These are phyloP conservation scores for Montipora capricornis DNA, from an alignment of 64 coral and sea anemone genomes.

Conservation along the genomic window DNA sequence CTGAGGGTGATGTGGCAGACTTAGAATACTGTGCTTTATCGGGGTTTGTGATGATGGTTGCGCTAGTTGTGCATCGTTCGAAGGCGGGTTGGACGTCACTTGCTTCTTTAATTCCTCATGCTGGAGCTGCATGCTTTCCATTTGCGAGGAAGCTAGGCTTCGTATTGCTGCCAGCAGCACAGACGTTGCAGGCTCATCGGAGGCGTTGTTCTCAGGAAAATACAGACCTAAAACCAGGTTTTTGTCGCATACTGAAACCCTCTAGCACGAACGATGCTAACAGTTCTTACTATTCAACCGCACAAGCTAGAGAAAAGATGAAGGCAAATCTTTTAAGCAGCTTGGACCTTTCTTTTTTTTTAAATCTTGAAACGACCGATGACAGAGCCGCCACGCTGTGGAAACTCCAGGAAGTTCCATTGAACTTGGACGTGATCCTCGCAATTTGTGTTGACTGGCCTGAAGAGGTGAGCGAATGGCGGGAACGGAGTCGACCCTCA, in stretches of 20 bases:
- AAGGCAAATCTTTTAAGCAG: neutral
- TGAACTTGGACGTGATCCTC: neutral
- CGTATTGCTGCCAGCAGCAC: too few species aligned
- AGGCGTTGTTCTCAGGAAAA: neutral
- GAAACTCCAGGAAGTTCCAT: neutral
- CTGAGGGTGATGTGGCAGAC: too few species aligned
- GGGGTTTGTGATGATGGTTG: too few species aligned
- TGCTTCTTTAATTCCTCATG: too few species aligned
- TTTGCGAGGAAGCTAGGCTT: too few species aligned
- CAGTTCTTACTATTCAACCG: neutral
- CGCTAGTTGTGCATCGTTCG: too few species aligned
- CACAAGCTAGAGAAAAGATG: neutral
- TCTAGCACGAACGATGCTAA: neutral
- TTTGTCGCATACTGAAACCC: neutral
- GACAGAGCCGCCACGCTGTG: neutral
- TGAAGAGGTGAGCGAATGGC: neutral
- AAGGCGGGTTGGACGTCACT: too few species aligned
- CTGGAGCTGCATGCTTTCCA: too few species aligned
- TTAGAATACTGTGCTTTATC: too few species aligned
- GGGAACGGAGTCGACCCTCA: neutral
- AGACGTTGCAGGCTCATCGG: too few species aligned
- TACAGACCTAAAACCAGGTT: neutral
- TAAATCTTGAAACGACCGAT: neutral
- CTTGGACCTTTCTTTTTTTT: neutral
- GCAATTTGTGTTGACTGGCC: constrained; percentile 2